These are phyloP conservation scores for Epistrophe grossulariae DNA, from an alignment of 2,888 invertebrate species.

Conservation along the genomic window DNA sequence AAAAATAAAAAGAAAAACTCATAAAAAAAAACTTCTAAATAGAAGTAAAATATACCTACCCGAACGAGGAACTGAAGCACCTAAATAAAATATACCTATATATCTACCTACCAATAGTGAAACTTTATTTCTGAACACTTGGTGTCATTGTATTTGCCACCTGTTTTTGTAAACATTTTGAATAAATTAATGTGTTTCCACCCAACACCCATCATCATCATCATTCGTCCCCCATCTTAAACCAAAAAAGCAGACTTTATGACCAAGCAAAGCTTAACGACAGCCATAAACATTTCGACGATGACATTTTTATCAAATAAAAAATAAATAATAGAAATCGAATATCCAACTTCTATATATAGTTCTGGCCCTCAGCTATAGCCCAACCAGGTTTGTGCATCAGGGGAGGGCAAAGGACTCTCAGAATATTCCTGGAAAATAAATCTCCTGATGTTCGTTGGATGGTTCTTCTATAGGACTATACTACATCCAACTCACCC, in stretches of 20 bases:
- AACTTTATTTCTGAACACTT: slow-evolving; percentile 50
- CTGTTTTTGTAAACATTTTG: slow-evolving; percentile 61
- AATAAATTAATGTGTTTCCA: slow-evolving; percentile 65
- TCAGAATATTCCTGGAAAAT: slow-evolving; percentile 39
- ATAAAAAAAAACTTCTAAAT: not conserved
- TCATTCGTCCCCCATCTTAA: not conserved
- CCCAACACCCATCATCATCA: slow-evolving; percentile 9
- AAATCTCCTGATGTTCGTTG: slow-evolving; percentile 59
- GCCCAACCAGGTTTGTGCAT: not conserved
- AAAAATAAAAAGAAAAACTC: slow-evolving; percentile 4
- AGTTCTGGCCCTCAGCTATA: not conserved
- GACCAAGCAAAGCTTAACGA: slow-evolving; percentile 63
- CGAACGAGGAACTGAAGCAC: slow-evolving; percentile 8
- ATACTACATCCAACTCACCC: slow-evolving; percentile 11
- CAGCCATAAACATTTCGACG: slow-evolving; percentile 70
- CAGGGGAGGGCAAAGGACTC: slow-evolving; percentile 19
- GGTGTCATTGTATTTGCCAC: slow-evolving; percentile 38
- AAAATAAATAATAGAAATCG: slow-evolving; percentile 54
- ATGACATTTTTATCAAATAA: slow-evolving; percentile 71
- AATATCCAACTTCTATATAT: slow-evolving; percentile 14
- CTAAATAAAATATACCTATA: not conserved
- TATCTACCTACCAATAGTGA: not conserved
- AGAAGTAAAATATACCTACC: slow-evolving; percentile 2
- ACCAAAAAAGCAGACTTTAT: slow-evolving; percentile 39
- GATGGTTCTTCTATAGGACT: slow-evolving; percentile 35